Evolutionary conservation across 2,797 vertebrate species (phyloP).

Genomic region (Miichthys miiuy): DNA sequence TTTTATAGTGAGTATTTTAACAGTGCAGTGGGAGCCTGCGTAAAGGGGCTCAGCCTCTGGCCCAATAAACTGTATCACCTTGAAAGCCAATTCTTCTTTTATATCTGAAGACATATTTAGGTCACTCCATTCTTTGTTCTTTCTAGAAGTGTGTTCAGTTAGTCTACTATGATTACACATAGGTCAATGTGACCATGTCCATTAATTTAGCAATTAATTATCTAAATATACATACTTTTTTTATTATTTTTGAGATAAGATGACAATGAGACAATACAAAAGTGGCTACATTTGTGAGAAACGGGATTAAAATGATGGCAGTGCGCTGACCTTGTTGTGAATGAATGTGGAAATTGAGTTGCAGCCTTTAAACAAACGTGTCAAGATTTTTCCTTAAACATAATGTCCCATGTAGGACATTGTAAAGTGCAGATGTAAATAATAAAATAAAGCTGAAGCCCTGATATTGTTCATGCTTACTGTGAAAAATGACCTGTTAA

Average conservation of each 20-base stretch:
- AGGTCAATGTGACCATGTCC: conserved; percentile 24
- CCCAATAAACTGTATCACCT: conserved; percentile 64
- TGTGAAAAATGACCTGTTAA: neutral
- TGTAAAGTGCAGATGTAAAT: neutral
- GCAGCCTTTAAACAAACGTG: neutral
- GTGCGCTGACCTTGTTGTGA: neutral
- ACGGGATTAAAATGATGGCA: neutral
- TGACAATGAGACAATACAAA: neutral
- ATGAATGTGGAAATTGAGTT: neutral
- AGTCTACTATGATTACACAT: conserved; percentile 28
- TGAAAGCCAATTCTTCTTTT: conserved; percentile 59
- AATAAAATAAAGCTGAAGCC: neutral
- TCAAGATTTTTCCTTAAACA: neutral
- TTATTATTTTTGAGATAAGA: neutral
- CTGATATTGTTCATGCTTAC: neutral
- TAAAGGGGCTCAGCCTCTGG: conserved; percentile 54
- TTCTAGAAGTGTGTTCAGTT: conserved; percentile 33
- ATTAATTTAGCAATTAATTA: neutral
- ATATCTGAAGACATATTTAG: conserved; percentile 69
- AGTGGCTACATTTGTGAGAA: neutral
- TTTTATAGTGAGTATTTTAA: conserved; percentile 40
- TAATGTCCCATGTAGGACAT: neutral
- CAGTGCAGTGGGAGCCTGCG: conserved; percentile 28
- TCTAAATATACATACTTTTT: neutral
- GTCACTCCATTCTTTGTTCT: conserved; percentile 63